These are phyloP conservation scores for Helarctos malayanus DNA, from an alignment of 2,797 vertebrate genomes.

Conservation along the genomic window DNA sequence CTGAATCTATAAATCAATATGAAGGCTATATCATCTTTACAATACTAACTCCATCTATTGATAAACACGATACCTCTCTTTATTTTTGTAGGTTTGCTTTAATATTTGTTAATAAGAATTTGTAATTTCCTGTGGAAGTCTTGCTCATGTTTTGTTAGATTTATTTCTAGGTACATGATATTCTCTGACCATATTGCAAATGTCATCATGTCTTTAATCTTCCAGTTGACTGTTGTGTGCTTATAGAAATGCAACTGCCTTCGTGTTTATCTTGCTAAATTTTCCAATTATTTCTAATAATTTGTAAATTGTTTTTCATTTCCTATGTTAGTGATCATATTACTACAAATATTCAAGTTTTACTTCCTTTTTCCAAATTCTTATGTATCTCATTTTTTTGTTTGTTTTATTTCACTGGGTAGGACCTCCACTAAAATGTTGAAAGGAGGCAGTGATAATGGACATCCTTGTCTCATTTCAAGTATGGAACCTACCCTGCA, in stretches of 20 bases:
- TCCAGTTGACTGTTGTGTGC: slow-evolving; percentile 14
- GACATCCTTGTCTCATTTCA: background rate
- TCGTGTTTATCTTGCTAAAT: background rate
- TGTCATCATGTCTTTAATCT: slow-evolving; percentile 6
- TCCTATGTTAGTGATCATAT: slow-evolving; percentile 36
- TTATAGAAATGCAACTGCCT: slow-evolving; percentile 39
- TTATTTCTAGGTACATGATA: slow-evolving; percentile 16
- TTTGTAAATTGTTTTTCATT: background rate
- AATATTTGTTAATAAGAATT: background rate
- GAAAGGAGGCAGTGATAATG: background rate
- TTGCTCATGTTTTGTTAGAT: background rate
- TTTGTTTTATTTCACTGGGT: slow-evolving; percentile 9
- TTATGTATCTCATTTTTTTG: background rate
- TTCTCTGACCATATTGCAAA: background rate
- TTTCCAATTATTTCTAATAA: slow-evolving; percentile 25
- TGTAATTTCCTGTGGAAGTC: background rate
- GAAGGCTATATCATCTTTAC: background rate
- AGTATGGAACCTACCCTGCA: background rate
- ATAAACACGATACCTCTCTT: slow-evolving; percentile 10
- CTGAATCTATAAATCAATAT: background rate
- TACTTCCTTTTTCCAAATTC: background rate
- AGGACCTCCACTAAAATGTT: background rate
- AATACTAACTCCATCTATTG: background rate
- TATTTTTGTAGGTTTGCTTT: background rate
- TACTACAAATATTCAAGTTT: slow-evolving; percentile 18